Percentiles rank a stretch among this genome's conserved stretches.
These are phyloP conservation scores for Antheraea pernyi DNA, from an alignment of 1,140 invertebrate species.

Conservation along the genomic window DNA sequence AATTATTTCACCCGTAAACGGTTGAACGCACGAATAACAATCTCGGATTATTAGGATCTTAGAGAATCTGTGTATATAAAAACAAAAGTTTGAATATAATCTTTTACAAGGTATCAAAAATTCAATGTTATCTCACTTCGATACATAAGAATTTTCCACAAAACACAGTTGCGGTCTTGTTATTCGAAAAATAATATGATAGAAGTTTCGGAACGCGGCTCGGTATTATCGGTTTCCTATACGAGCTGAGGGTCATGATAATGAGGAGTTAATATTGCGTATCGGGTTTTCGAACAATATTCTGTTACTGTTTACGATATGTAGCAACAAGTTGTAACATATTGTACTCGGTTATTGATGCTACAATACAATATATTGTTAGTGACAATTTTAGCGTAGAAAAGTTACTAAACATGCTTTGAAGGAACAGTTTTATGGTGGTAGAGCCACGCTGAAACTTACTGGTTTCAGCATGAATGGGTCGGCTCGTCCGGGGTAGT, in stretches of 20 bases:
- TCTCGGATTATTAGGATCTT: too few relatives aligned
- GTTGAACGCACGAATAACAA: too few relatives aligned
- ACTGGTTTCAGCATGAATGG: too few relatives aligned
- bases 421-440: too few relatives aligned
- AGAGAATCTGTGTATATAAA: too few relatives aligned
- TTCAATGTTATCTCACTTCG: too few relatives aligned
- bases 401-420: background rate
- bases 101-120: too few relatives aligned
- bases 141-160: background rate
- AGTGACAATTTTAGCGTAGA: background rate
- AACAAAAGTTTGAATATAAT: too few relatives aligned
- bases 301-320: background rate
- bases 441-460: too few relatives aligned
- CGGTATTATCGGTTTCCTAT: background rate
- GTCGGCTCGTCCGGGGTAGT: too few relatives aligned
- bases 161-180: background rate
- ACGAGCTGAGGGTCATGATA: background rate
- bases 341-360: background rate
- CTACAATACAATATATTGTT: background rate
- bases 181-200: background rate
- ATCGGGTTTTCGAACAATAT: conserved; percentile 9
- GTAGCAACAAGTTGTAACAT: conserved; percentile 5
- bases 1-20: too few relatives aligned
- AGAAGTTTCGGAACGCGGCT: background rate
- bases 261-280: conserved; percentile 12